Evolutionary conservation across 2,113 vertebrate species (phyloP), one percentile per base, ranked within the genome.

Genomic region (Seriola dumerili): DNA sequence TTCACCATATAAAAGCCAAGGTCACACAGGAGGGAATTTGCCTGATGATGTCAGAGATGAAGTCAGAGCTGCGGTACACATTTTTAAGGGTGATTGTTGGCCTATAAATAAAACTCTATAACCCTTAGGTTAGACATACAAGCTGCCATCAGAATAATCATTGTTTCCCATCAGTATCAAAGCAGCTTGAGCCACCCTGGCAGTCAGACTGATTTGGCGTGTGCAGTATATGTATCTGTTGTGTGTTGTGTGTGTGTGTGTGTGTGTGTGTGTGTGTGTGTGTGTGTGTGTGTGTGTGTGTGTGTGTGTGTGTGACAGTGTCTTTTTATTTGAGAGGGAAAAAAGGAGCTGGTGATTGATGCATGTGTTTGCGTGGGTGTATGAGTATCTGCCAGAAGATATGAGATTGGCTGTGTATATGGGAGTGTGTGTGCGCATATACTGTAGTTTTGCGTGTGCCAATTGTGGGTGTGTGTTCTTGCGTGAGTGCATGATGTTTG

Each of bases 281-380:
- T 36, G 34, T 36, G 34, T 65, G 61, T 76, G 57, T 44, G 74
- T 81, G 32, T 61, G 68, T 36, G 34, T 36, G 34, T 36, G 34
- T 36, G 34, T 36, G 34, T 65, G 61, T 76, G 57, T 44, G 74
- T 80, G 32, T 52, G 68, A 81, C 70, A 64, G 25, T 34, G 63
- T 78, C 58, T 64, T 85, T 88, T 70, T 77, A 77, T 83, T 75
- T 83, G 44, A 66, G 58, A 67, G 36, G 70, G 32, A 11, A 63
- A 64, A 77, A 83, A 80, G 70, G 58, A 74, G 57, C 54, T 8
- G 11, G 80, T 88, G 90, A 91, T 90, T 89, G 90, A 93, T 93
- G 84, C 85, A 70, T 79, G 76, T 59, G 79, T 82, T 86, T 87
- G 83, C 9, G 68, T 90, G 75, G 86, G 82, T 84, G 83, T 70